These are phyloP conservation scores for Psilopsiagon aurifrons DNA, from an alignment of 2,113 vertebrate genomes.

Conservation along the genomic window DNA sequence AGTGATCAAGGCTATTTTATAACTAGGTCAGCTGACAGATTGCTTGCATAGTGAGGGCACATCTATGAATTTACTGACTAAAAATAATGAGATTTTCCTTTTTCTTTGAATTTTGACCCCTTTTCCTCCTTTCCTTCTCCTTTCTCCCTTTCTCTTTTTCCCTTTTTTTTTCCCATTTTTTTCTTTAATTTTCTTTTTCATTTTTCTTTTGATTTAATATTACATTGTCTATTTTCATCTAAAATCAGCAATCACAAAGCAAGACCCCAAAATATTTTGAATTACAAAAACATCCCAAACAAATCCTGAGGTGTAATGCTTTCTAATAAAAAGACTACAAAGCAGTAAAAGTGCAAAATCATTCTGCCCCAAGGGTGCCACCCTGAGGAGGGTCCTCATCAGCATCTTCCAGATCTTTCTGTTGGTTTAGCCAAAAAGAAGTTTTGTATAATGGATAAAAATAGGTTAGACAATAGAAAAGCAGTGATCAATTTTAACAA, in stretches of 20 bases:
- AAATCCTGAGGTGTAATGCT: neutral
- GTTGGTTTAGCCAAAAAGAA: neutral
- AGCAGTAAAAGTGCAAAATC: neutral
- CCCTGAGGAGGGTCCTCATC: neutral
- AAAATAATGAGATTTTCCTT: neutral
- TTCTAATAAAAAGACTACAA: neutral
- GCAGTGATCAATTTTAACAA: neutral
- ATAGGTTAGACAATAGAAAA: neutral
- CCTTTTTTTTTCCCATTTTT: too few species aligned
- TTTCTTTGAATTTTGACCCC: rapidly evolving
- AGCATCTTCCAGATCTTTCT: neutral
- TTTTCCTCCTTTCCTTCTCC: neutral
- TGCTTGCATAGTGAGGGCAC: neutral
- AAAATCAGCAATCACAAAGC: neutral
- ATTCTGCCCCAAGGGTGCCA: neutral
- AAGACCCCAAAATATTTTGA: neutral
- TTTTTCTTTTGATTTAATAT: neutral
- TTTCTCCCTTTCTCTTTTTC: rapidly evolving
- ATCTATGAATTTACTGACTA: neutral
- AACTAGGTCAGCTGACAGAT: neutral
- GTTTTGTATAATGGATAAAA: neutral
- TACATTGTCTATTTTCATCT: neutral
- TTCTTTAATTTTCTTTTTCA: rapidly evolving
- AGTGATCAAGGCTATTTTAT: neutral
- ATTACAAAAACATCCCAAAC: neutral